phyloP scores from a whole-genome alignment of 2,888 invertebrate genomes.

The Drosophila lutescens region DNA sequence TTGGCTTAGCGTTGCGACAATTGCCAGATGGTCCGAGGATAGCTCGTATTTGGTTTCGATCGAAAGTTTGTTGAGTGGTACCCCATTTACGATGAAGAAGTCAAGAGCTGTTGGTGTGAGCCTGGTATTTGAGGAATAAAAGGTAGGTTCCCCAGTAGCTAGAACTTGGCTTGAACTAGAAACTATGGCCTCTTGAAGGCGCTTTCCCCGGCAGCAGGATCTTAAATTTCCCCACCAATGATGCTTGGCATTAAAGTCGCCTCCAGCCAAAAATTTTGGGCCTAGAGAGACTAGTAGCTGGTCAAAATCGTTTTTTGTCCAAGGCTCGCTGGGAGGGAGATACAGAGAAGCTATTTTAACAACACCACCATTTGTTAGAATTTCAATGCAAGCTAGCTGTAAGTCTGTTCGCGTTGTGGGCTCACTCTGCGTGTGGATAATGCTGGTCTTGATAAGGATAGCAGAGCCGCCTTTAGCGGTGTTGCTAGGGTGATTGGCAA shows the following conservation, averaged over 20 bases:
- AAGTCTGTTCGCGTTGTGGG: not conserved
- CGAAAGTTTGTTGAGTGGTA: slow-evolving; percentile 2
- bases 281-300: too few relatives aligned
- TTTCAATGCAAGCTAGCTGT: not conserved
- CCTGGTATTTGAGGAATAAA: not conserved
- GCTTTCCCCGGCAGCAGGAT: not conserved
- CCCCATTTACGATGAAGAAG: slow-evolving; percentile 1
- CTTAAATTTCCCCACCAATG: too few relatives aligned
- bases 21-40: not conserved
- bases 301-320: too few relatives aligned
- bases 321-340: too few relatives aligned
- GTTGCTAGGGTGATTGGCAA: too few relatives aligned
- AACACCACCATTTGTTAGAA: not conserved
- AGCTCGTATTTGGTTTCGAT: slow-evolving; percentile 4
- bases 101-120: slow-evolving; percentile 2
- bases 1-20: too few relatives aligned
- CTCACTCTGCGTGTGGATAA: not conserved
- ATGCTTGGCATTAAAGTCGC: too few relatives aligned
- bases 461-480: too few relatives aligned
- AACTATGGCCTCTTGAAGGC: slow-evolving; percentile 5
- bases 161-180: slow-evolving; percentile 1
- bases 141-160: slow-evolving; percentile 3
- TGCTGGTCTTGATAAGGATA: not conserved
- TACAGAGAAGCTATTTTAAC: not conserved
- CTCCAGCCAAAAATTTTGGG: too few relatives aligned